A percentile compares a stretch with the other conserved stretches of the same genome.
Conservation (phyloP, 1,140 invertebrate species). For the Drosophila insularis region DNA sequence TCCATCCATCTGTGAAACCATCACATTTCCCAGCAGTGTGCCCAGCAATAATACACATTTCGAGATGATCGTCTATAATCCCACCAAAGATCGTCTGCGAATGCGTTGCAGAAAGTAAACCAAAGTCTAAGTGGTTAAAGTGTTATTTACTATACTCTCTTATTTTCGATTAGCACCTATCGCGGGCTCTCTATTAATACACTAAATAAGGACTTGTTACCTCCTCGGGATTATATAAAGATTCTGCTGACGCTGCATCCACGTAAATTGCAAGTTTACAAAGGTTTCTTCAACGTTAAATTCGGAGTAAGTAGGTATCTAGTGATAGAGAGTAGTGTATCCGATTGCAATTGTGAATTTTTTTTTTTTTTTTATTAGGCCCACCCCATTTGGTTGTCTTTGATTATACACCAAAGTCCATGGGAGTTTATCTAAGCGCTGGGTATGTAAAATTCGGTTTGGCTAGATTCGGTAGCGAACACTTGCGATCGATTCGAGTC, state of each 20-base stretch:
- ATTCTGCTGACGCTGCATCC: constrained; percentile 36
- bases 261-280: constrained; percentile 47
- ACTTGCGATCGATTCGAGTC: constrained; percentile 26
- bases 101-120: constrained; percentile 52
- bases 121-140: too few species aligned
- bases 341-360: too few species aligned
- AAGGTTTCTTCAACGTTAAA: constrained; percentile 64
- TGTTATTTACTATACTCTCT: neutral
- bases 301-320: constrained; percentile 47
- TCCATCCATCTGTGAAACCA: constrained; percentile 26
- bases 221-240: constrained; percentile 38
- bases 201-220: constrained; percentile 18
- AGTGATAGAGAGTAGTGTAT: neutral
- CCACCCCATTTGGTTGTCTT: constrained; percentile 47
- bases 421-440: constrained; percentile 37
- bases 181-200: constrained; percentile 30
- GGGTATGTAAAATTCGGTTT: constrained; percentile 35
- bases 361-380: constrained; percentile 22
- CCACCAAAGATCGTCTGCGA: constrained; percentile 26
- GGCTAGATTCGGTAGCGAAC: constrained; percentile 36
- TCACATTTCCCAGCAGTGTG: constrained; percentile 53
- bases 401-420: constrained; percentile 50
- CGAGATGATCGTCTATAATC: constrained; percentile 67
- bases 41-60: constrained; percentile 44
- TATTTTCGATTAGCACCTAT: constrained; percentile 38